phyloP scores from a whole-genome alignment of 2,797 vertebrate genomes.

The Oreochromis grahami region DNA sequence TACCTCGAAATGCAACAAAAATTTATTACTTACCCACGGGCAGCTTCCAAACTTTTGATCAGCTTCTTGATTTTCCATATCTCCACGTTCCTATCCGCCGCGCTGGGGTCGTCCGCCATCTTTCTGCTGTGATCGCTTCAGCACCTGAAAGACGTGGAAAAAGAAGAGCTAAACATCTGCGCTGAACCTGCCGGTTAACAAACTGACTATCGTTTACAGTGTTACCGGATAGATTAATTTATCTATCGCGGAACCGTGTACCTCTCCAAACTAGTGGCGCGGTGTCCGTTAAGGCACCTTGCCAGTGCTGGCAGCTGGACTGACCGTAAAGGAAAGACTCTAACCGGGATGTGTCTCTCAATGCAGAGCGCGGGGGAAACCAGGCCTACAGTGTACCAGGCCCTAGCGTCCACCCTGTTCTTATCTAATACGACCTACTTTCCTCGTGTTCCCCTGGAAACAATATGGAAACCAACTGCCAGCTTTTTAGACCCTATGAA shows the following conservation, averaged over 20 bases:
- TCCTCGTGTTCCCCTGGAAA: conserved; percentile 6
- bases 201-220: background rate
- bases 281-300: conserved; percentile 56
- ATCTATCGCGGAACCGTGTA: background rate
- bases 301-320: conserved; percentile 41
- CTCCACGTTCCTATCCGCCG: conserved; percentile 98
- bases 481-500: background rate
- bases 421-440: conserved; percentile 72
- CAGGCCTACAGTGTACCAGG: conserved; percentile 67
- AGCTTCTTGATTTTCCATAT: conserved; percentile 99
- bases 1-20: background rate
- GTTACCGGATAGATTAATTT: background rate
- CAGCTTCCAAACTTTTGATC: conserved; percentile 97
- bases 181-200: background rate
- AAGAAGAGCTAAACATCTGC: background rate
- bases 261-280: conserved; percentile 44
- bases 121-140: conserved; percentile 82
- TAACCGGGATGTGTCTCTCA: conserved; percentile 36
- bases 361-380: conserved; percentile 62
- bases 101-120: conserved; percentile 99
- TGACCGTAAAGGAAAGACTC: conserved; percentile 47
- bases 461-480: background rate
- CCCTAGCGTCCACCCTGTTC: conserved; percentile 72
- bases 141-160: conserved; percentile 65
- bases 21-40: conserved; percentile 84